Conservation (phyloP, 2,888 invertebrate genomes). For the Branchipolynoe longqiensis region DNA sequence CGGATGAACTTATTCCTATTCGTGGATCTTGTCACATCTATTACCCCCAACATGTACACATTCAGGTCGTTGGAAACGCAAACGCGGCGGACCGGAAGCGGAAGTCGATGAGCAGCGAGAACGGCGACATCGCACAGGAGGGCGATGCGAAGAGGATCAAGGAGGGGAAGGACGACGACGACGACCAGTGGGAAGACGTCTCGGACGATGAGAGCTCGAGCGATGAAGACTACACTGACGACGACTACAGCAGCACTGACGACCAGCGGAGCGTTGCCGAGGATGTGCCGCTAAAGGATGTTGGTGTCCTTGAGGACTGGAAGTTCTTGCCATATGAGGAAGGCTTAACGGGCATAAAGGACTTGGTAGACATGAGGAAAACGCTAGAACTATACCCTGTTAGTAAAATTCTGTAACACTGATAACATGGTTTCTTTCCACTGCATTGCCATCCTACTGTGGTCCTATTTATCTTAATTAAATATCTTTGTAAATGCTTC, state of each 20-base stretch:
- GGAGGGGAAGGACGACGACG: background rate
- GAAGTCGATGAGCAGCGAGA: background rate
- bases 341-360: background rate
- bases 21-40: background rate
- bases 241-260: background rate
- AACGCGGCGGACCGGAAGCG: background rate
- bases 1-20: background rate
- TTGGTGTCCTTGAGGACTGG: background rate
- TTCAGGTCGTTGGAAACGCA: conserved; percentile 23
- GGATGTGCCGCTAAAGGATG: background rate
- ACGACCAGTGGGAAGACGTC: background rate
- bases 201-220: background rate
- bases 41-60: background rate
- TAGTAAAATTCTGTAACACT: background rate
- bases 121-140: background rate
- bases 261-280: background rate
- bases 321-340: background rate
- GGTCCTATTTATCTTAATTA: background rate
- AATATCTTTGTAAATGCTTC: too few species aligned
- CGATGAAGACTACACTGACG: conserved; percentile 1
- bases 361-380: background rate
- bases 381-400: background rate
- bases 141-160: background rate
- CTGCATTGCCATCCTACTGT: background rate
- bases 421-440: background rate